Base-by-base conservation (phyloP, 2,113 vertebrate genomes). In the Aplodontia rufa region DNA sequence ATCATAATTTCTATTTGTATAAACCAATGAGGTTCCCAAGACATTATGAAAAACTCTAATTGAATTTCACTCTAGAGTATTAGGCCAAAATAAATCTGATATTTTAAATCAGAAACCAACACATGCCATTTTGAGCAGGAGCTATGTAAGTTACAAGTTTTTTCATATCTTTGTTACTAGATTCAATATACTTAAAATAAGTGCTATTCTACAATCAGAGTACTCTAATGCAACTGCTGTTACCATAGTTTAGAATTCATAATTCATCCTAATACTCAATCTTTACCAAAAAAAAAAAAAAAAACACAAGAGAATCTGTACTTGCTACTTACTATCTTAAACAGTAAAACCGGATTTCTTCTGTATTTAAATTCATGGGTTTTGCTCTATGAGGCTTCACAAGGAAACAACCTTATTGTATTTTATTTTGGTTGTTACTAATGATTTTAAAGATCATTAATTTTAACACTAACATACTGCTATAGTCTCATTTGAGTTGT, bases 401-500 rank as follows among this genome's bases (percentile, higher is more conserved):
- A 96, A 94, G 90, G 55, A 93, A 95, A 32, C 53, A 94, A 94
- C 55, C 93, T 95, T 72, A 90, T 30, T 86, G 35, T 90, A 74
- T 90, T 88, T 92, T 88, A 60, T 88, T 97, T 93, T 89, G 37
- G 35, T 55, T 92, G 79, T 94, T 94, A 95, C 85, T 93, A 58
- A 53, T 91, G 72, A 93, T 92, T 95, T 88, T 91, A 95, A 94
- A 95, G 79, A 93, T 90, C 62, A 96, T 93, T 96, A 76, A 92
- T 95, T 97, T 96, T 85, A 96, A 96, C 82, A 96, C 22, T 94
- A 96, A 68, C 55, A 95, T 81, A 62, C 78, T 86, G 58, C 60
- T 96, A 66, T 76, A 93, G 81, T 95, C 86, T 96, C 91, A 89
- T 88, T 79, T 95, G 88, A 95, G 76, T 94, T 91, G 62, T 83